phyloP scores from a whole-genome alignment of 2,113 vertebrate genomes.

The Leptobrachium ailaonicum region DNA sequence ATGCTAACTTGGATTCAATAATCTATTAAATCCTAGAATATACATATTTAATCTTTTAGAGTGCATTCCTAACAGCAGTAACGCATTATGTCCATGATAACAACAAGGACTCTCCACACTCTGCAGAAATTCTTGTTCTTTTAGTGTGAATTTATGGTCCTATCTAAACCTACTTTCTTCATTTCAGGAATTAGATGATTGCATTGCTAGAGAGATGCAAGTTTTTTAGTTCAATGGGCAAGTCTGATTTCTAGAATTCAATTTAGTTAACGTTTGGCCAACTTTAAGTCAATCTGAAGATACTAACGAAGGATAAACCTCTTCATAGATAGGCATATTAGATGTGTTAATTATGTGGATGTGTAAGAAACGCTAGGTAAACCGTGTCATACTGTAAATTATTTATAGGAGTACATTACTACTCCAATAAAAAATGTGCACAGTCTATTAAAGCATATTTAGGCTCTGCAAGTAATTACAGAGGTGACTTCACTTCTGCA shows the following conservation, averaged over 20 bases:
- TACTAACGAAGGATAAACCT: no score
- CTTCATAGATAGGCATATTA: not conserved
- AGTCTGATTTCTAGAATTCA: not conserved
- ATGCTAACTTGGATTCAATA: slow-evolving; percentile 35
- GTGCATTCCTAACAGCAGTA: slow-evolving; percentile 14
- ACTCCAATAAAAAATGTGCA: slow-evolving; percentile 5
- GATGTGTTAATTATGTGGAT: not conserved
- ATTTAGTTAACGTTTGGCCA: not conserved
- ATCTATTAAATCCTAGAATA: slow-evolving; percentile 22
- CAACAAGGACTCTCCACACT: slow-evolving; percentile 6
- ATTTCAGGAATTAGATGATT: not conserved
- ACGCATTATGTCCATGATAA: not conserved
- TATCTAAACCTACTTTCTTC: not conserved
- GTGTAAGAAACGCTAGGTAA: not conserved
- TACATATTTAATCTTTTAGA: slow-evolving; percentile 27
- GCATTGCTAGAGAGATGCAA: not conserved
- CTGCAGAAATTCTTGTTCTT: not conserved
- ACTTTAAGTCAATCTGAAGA: not conserved
- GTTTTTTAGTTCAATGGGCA: not conserved
- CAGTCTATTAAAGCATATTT: not conserved
- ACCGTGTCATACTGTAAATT: not conserved
- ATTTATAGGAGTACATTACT: slow-evolving; percentile 2
- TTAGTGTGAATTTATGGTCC: not conserved
- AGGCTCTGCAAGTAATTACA: not conserved
- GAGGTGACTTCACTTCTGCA: not conserved